Percentiles rank a stretch among this genome's conserved stretches.
Evolutionary conservation across 2,797 vertebrate species (phyloP).

Genomic region (Silurus aristotelis): DNA sequence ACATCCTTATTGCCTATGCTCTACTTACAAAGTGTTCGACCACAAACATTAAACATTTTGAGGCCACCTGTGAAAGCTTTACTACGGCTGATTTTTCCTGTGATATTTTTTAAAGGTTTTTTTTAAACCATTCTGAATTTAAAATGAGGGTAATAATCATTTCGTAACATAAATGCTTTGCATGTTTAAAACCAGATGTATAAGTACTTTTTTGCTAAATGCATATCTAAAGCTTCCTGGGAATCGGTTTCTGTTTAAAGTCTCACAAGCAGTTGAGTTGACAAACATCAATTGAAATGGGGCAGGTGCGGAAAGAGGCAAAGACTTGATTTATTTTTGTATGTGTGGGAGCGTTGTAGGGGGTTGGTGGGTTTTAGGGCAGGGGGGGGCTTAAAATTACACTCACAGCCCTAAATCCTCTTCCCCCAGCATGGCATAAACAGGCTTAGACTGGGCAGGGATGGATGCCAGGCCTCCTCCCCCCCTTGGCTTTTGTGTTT

Average conservation of each 20-base stretch:
- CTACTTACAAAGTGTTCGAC: slow-evolving; percentile 18
- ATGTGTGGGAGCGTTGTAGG: slow-evolving; percentile 60
- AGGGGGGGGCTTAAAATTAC: slow-evolving; percentile 69
- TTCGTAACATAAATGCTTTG: slow-evolving; percentile 1
- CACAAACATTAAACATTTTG: slow-evolving; percentile 33
- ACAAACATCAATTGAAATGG: slow-evolving; percentile 71
- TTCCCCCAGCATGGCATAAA: slow-evolving; percentile 72
- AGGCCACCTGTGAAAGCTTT: slow-evolving; percentile 45
- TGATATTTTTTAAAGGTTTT: neutral
- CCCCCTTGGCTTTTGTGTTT: slow-evolving; percentile 75
- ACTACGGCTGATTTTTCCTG: neutral
- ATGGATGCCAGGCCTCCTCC: slow-evolving; percentile 71
- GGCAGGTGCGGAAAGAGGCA: slow-evolving; percentile 66
- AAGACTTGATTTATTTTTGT: slow-evolving; percentile 74
- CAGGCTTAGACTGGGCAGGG: slow-evolving; percentile 76
- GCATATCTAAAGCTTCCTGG: slow-evolving; percentile 19
- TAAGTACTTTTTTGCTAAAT: slow-evolving; percentile 26
- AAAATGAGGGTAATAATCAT: slow-evolving; percentile 9
- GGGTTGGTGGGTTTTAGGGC: slow-evolving; percentile 51
- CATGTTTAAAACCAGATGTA: slow-evolving; percentile 41
- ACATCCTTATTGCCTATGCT: slow-evolving; percentile 28
- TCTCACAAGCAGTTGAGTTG: slow-evolving; percentile 49
- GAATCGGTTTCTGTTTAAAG: slow-evolving; percentile 26
- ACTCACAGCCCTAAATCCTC: slow-evolving; percentile 70
- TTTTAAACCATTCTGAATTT: slow-evolving; percentile 11